Evolutionary conservation across 2,888 invertebrate species (phyloP), one percentile per base, ranked within the genome.

Genomic region (Chloromyia formosa): DNA sequence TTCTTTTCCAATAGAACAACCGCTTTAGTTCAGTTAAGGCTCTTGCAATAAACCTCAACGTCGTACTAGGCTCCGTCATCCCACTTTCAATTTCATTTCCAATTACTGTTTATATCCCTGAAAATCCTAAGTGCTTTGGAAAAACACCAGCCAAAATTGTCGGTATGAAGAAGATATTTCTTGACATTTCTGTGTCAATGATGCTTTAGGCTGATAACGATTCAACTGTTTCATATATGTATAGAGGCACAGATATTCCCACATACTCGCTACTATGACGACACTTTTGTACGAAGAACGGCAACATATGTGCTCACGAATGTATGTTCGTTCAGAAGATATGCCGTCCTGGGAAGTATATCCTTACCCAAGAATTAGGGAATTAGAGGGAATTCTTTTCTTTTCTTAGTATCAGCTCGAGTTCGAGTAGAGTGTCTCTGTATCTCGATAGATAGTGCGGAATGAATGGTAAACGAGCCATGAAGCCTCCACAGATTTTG

Each of bases 81-180:
- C 49, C 12, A 45, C 66, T 66, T 45, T 66, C 45, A 49, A 66
- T 66, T 66, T 66, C 66, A 23, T 66, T 66, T 66, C 66, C 66
- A 66, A 66, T 66, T 66, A 66, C 66, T 66, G 66, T 66, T 66
- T 66, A 66, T 66, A 66, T 66, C 66, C 66, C 45, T 49, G 66
- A 40, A 66, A 66, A 66, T 66, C 66, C 66, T 66, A 22, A 66
- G 66, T 35, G 66, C 66, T 66, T 66, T 49, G 66, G 22, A 49
- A 49, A 49, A 66, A 66, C 49, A 35, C 49, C 42, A 45, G 23
- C 20, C 49, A 45, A 66, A 62, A 66, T 66, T 66, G 49, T 66
- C 45, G 45, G 23, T 49, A 66, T 49, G 66, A 49, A 49, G 66
- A 35, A 66, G 66, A 66, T 66, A 66, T 49, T 66, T 66, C 66